Conservation (phyloP, 2,113 vertebrate genomes). For the Mus spicilegus region DNA sequence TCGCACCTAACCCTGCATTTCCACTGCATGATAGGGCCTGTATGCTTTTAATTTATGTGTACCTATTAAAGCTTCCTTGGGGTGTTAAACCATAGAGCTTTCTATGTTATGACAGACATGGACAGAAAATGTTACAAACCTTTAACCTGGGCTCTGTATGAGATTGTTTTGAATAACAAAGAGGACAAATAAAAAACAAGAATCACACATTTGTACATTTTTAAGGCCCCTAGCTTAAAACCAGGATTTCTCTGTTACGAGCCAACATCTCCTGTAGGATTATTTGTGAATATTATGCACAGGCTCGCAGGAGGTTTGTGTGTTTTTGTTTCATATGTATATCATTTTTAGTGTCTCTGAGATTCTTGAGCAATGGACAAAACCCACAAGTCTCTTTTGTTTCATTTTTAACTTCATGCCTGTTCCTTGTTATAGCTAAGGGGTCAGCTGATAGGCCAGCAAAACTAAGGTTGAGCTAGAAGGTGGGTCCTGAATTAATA, state of each 20-base stretch:
- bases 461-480: conserved; percentile 14
- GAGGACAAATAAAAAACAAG: background rate
- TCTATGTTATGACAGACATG: background rate
- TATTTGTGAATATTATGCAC: background rate
- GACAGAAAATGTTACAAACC: conserved; percentile 13
- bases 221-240: conserved; percentile 43
- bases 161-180: conserved; percentile 23
- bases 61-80: conserved; percentile 78
- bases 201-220: background rate
- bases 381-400: conserved; percentile 28
- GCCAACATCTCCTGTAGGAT: background rate
- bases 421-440: background rate
- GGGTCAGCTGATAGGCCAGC: background rate
- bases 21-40: conserved; percentile 59
- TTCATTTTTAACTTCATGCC: conserved; percentile 10
- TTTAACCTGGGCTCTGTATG: background rate
- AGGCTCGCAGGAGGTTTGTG: background rate
- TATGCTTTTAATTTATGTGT: conserved; percentile 67
- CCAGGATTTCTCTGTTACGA: background rate
- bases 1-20: background rate
- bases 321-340: background rate
- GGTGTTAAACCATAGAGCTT: conserved; percentile 21
- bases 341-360: conserved; percentile 39
- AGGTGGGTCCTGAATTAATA: conserved; percentile 1
- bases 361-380: conserved; percentile 47